Percentiles rank a stretch among this genome's conserved stretches.
These are phyloP conservation scores for Epinephelus malabaricus DNA, from an alignment of 2,797 vertebrate species.

Conservation along the genomic window DNA sequence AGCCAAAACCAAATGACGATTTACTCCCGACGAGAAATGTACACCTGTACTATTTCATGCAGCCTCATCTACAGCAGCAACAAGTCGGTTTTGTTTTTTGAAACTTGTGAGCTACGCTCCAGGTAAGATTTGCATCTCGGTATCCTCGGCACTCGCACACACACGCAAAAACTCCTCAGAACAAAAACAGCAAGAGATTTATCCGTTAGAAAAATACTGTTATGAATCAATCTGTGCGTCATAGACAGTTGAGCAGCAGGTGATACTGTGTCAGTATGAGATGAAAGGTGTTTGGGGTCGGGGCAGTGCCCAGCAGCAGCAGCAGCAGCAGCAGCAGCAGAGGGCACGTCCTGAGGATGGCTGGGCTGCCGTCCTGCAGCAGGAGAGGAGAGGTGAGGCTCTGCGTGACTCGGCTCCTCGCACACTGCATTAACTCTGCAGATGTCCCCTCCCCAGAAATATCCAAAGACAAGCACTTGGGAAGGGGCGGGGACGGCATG, in stretches of 20 bases:
- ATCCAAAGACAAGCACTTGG: conserved; percentile 52
- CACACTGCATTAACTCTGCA: conserved; percentile 75
- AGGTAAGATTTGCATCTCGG: conserved; percentile 1
- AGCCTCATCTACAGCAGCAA: conserved; percentile 55
- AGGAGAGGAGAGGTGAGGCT: conserved; percentile 48
- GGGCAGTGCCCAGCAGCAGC: conserved; percentile 24
- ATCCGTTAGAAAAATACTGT: conserved; percentile 51
- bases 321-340: conserved; percentile 19
- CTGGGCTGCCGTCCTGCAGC: conserved; percentile 47
- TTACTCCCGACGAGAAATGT: conserved; percentile 26
- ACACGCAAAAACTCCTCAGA: background rate
- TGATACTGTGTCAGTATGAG: conserved; percentile 31
- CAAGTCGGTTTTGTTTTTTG: conserved; percentile 20
- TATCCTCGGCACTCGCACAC: background rate
- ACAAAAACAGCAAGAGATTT: conserved; percentile 9
- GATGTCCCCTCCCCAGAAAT: conserved; percentile 72
- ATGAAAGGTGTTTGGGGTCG: conserved; percentile 13
- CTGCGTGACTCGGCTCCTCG: conserved; percentile 60
- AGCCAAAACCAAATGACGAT: conserved; percentile 4
- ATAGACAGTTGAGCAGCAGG: conserved; percentile 41
- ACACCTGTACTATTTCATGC: conserved; percentile 48
- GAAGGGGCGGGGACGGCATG: conserved; percentile 30
- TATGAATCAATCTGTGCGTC: conserved; percentile 24
- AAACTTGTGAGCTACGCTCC: conserved; percentile 36
- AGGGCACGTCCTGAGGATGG: conserved; percentile 39